phyloP scores from a whole-genome alignment of 2,797 vertebrate species.

The Oreonectes daqikongensis region DNA sequence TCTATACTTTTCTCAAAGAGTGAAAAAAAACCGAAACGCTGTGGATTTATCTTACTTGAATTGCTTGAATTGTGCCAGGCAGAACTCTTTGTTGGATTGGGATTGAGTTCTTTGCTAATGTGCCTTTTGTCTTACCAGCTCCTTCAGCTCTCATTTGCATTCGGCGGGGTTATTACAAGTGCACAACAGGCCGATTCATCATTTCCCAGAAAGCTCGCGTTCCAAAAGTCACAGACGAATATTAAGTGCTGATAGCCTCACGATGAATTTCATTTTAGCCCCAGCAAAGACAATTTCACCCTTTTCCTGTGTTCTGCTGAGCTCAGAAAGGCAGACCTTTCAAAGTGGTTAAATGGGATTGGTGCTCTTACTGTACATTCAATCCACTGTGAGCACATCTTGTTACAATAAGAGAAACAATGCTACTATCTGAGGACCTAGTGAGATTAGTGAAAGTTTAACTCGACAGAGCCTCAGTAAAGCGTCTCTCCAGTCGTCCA shows the following conservation, averaged over 20 bases:
- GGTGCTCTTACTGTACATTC: slow-evolving; percentile 68
- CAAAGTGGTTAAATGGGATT: slow-evolving; percentile 78
- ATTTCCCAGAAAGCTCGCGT: slow-evolving; percentile 75
- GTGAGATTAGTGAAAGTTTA: slow-evolving; percentile 54
- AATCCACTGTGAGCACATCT: slow-evolving; percentile 66
- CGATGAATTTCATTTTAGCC: slow-evolving; percentile 78
- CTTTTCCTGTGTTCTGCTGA: slow-evolving; percentile 77
- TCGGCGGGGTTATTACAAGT: slow-evolving; percentile 77
- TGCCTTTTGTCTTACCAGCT: slow-evolving; percentile 71
- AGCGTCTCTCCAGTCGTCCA: slow-evolving; percentile 63
- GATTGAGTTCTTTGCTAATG: slow-evolving; percentile 53
- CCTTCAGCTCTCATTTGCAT: slow-evolving; percentile 81
- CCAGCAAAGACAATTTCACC: slow-evolving; percentile 80
- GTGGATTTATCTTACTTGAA: slow-evolving; percentile 53
- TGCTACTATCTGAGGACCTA: slow-evolving; percentile 54
- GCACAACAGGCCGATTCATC: slow-evolving; percentile 80
- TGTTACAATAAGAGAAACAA: slow-evolving; percentile 68
- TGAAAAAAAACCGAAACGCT: slow-evolving; percentile 43
- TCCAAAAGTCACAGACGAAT: slow-evolving; percentile 74
- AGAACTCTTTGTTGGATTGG: slow-evolving; percentile 48
- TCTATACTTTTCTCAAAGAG: slow-evolving; percentile 45
- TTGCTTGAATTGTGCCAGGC: slow-evolving; percentile 45
- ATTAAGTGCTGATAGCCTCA: slow-evolving; percentile 79
- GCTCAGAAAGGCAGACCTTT: slow-evolving; percentile 79
- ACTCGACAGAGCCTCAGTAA: slow-evolving; percentile 36